Base-by-base conservation (phyloP, 2,888 invertebrate species). In the Torymus texanus region DNA sequence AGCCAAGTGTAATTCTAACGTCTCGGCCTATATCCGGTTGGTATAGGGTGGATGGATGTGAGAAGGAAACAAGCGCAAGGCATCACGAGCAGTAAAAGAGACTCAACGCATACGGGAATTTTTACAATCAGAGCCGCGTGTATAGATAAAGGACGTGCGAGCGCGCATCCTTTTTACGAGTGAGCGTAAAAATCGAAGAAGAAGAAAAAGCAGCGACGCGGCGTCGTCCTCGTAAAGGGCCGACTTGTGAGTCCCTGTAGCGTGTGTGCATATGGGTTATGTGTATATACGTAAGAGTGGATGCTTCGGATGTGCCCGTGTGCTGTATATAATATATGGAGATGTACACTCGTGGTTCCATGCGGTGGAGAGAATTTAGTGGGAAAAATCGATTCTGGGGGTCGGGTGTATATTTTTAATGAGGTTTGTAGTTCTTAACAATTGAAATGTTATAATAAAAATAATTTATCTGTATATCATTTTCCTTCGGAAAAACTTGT, bases 211-310 rank as follows among this genome's bases (percentile, higher is more conserved):
- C 2, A 24, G 24, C 24, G 24, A 24, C 2, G 75, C 24, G 41
- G 66, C 56, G 62, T 76, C 75, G 70, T 76, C n/a, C n/a, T n/a
- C n/a, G n/a, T n/a, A 77, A 66, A 72, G 61, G 41, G n/a, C 53
- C 65, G 59, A 65, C 65, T 70, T 29, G 24, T 13, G 71, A 13
- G 16, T 61, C 59, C 11, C 2, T 3, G 24, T 24, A 2, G 24
- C 24, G 24, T 24, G 24, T 24, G 24, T n/a, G n/a, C n/a, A n/a
- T 3, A 24, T 24, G 24, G 24, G 24, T 24, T 24, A 24, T 24
- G 24, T 24, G 24, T n/a, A n/a, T n/a, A n/a, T 24, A 3, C 24
- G 24, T 24, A 24, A 24, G 24, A 24, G 24, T 24, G 24, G 24
- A 24, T 24, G 24, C 2, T 3, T 3, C 3, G 24, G 24, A 24